Conservation (phyloP, 1,140 invertebrate species). For the Tetramorium alpestre region DNA sequence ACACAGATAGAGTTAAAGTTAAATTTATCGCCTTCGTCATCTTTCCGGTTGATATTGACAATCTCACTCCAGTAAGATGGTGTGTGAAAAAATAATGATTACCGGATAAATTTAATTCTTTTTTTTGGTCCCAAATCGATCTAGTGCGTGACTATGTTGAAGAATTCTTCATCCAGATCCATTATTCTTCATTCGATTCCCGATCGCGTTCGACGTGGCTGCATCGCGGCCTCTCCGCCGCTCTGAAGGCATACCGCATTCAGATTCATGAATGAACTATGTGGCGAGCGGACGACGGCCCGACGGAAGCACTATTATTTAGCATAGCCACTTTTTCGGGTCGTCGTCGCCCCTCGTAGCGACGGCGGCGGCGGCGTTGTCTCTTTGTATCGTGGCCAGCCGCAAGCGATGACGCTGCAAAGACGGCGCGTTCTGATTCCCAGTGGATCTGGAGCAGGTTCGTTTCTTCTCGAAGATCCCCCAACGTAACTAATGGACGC, state of each 20-base stretch:
- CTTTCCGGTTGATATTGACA: background rate
- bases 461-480: conserved; percentile 67
- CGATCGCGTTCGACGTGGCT: conserved; percentile 19
- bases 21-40: background rate
- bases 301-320: conserved; percentile 83
- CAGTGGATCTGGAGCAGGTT: conserved; percentile 77
- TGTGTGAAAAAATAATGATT: background rate
- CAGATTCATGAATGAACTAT: conserved; percentile 82
- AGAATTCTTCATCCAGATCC: background rate
- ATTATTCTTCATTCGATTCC: conserved; percentile 32
- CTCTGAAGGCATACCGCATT: conserved; percentile 74
- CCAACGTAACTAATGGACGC: conserved; percentile 80
- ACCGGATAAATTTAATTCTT: conserved; percentile 5
- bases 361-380: conserved; percentile 69
- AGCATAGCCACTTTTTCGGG: conserved; percentile 83
- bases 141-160: background rate
- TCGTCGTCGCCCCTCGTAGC: conserved; percentile 32
- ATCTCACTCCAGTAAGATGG: background rate
- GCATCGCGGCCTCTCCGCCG: background rate
- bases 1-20: background rate
- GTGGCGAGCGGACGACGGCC: conserved; percentile 70
- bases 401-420: conserved; percentile 85
- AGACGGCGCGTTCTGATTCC: conserved; percentile 50
- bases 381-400: conserved; percentile 81
- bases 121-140: background rate